Evolutionary conservation across 1,140 invertebrate species (phyloP), one percentile per base, ranked within the genome.

Genomic region (Heliconius hewitsoni): DNA sequence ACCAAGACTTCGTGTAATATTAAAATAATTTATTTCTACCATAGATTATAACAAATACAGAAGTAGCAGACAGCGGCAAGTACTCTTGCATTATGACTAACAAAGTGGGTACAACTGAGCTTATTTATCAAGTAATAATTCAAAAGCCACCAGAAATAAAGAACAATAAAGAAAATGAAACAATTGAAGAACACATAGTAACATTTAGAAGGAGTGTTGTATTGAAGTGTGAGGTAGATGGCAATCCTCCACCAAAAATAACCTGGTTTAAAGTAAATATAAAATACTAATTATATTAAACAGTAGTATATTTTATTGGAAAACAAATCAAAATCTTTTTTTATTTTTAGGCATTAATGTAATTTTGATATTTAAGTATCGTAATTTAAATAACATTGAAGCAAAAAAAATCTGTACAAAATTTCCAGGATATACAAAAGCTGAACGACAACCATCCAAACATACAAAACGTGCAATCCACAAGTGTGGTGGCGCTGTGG

Each of bases 51-150:
- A 86, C 89, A 66, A 89, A 87, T 34, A 89, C 91, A 11, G 83
- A 90, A 75, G 84, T 90, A 30, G 85, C 86, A 8, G 93, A 95
- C 83, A 89, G 87, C 73, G 93, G 94, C 1, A 89, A 90, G 50
- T 95, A 95, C 81, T 90, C 92, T 4, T 95, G 94, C 79, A 85
- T 94, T 8, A 87, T 91, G 80, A 93, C 90, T 0, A 95, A 94
- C 84, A 91, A 90, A 83, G 91, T 94, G 16, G 94, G 94, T 11
- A 87, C 87, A 18, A 89, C 90, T 0, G 93, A 94, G 82, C 76
- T 93, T 0, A 76, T 86, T 8, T 94, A 90, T 78, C 85, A 90
- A 37, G 87, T 94, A 1, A 83, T 82, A 1, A 81, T 94, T 13
- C 82, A 88, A n/a, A 90, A 90, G 60, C 76, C 88, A 1, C 91